These are phyloP conservation scores for Brachionus koreanus DNA, from an alignment of 1,140 invertebrate species.

Conservation along the genomic window DNA sequence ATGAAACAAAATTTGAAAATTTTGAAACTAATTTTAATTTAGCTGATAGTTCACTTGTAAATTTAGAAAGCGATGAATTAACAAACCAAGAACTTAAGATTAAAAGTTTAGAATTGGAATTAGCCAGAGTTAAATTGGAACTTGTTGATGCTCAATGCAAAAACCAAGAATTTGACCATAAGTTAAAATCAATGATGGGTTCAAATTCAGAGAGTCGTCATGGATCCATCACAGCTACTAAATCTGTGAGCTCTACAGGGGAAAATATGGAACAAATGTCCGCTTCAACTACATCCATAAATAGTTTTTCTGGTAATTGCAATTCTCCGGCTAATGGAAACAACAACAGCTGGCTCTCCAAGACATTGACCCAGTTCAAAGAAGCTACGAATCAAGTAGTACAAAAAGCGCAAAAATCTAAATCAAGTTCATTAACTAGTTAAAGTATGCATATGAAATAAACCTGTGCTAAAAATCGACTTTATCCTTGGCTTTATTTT, in stretches of 20 bases:
- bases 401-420: conserved; percentile 35
- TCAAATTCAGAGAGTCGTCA: neutral
- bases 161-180: conserved; percentile 41
- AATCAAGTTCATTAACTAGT: neutral
- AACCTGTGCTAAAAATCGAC: neutral
- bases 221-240: neutral
- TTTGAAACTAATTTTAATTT: neutral
- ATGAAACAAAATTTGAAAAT: neutral
- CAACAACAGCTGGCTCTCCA: conserved; percentile 33
- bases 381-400: conserved; percentile 41
- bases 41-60: neutral
- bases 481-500: neutral
- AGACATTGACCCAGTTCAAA: conserved; percentile 30
- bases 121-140: conserved; percentile 30
- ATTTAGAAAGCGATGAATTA: neutral
- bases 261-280: conserved; percentile 15
- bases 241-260: neutral
- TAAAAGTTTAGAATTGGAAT: conserved; percentile 32
- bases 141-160: conserved; percentile 29
- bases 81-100: conserved; percentile 15
- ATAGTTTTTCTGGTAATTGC: neutral
- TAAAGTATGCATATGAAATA: neutral
- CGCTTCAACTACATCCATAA: neutral
- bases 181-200: neutral
- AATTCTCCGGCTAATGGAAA: neutral